A percentile compares a stretch with the other conserved stretches of the same genome.
These are phyloP conservation scores for Paedocypris micromegethes DNA, from an alignment of 2,797 vertebrate species.

Conservation along the genomic window DNA sequence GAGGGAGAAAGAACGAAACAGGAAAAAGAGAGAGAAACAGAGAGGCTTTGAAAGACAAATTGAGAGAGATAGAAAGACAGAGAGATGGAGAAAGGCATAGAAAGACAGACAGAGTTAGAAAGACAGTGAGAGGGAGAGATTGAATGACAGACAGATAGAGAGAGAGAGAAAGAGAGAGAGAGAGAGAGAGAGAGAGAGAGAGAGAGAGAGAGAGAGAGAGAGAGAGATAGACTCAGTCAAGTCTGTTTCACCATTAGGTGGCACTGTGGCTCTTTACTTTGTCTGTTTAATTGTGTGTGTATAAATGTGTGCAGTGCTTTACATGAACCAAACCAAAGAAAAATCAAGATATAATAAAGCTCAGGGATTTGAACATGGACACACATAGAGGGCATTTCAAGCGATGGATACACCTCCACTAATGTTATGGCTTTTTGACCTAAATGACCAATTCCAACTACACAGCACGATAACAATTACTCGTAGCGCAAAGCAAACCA, in stretches of 20 bases:
- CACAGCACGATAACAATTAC: conserved; percentile 1
- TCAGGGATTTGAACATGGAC: conserved; percentile 37
- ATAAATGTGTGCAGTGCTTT: conserved; percentile 8
- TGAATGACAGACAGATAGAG: not conserved
- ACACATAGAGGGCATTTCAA: conserved; percentile 2
- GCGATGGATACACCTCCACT: conserved; percentile 11
- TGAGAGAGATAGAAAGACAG: no score
- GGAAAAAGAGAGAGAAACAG: no score
- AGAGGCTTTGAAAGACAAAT: no score
- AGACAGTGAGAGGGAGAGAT: no score
- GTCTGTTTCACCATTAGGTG: conserved; percentile 34
- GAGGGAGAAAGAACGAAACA: no score
- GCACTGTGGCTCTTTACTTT: conserved; percentile 42
- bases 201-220: not conserved
- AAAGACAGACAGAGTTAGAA: no score
- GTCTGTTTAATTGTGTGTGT: conserved; percentile 3
- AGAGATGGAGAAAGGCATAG: no score
- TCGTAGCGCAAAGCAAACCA: not conserved
- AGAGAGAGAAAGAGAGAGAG: not conserved
- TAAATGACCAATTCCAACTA: not conserved
- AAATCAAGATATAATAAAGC: conserved; percentile 46
- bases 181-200: not conserved
- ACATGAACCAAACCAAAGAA: conserved; percentile 41
- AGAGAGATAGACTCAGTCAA: not conserved
- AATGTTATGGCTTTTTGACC: conserved; percentile 9